Base-by-base conservation (phyloP, 2,888 invertebrate species). In the Epiblema foenella region DNA sequence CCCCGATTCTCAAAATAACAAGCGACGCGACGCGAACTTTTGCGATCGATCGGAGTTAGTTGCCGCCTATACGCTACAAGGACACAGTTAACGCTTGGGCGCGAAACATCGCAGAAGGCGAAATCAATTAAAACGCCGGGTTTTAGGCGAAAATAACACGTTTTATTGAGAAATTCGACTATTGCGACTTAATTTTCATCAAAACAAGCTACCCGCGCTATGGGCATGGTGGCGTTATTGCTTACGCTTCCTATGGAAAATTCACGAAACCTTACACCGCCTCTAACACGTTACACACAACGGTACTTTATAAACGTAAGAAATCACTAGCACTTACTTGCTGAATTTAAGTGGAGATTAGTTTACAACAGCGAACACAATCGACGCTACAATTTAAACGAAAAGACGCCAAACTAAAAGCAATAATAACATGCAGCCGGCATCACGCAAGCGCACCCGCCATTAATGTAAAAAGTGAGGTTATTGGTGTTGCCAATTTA, bases 381-480 rank as follows among this genome's bases (percentile, higher is more conserved):
- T 85, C 81, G 75, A 79, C 80, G 78, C 84, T 81, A 82, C 49
- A 56, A 80, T 80, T 83, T 80, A 78, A 83, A 82, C 76, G 80
- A 86, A 87, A 85, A 83, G 90, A 92, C 90, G 91, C 92, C 85
- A 87, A 89, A 87, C 85, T 90, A 88, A 78, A 83, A 78, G 88
- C 83, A 88, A 87, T 87, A 90, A 87, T 87, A 91, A 87, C 89
- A 91, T 85, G 87, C 88, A 89, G 86, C 93, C 93, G 93, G 93
- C 93, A 92, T 92, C 92, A 93, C 93, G 93, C 93, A 93, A 90
- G 92, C 93, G 93, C 91, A 87, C 85, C 90, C 91, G 92, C 93
- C 93, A 93, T 90, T 88, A 83, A 85, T 74, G 51, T 54, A 69
- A 77, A 85, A 86, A 85, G 85, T 84, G 83, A 86, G 83, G 83